A percentile compares a stretch with the other conserved stretches of the same genome.
Evolutionary conservation across 2,113 vertebrate species (phyloP).

Genomic region (Gallinago media): DNA sequence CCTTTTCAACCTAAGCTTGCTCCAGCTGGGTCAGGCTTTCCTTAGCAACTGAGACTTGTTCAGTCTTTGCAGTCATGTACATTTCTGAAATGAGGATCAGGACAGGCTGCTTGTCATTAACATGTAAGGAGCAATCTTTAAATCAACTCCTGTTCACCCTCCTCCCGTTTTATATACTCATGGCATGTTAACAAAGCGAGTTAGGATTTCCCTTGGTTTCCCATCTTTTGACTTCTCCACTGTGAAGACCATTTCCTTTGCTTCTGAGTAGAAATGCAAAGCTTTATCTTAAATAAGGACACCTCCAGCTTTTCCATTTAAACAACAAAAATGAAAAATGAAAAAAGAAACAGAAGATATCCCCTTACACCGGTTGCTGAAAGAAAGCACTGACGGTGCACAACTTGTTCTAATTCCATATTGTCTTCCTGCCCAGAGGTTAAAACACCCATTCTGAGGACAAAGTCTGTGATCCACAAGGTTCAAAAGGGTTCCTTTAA

Average conservation of each 20-base stretch:
- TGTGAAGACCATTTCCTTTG: background rate
- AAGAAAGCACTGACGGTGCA: background rate
- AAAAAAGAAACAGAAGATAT: background rate
- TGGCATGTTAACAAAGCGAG: background rate
- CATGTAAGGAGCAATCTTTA: background rate
- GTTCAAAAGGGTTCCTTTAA: background rate
- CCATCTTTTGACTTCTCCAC: background rate
- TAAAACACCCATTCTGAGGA: background rate
- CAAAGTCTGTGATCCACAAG: background rate
- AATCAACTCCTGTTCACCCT: background rate
- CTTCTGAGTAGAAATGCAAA: background rate
- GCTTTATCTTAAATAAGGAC: background rate
- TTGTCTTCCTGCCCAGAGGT: background rate
- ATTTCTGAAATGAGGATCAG: background rate
- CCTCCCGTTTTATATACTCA: background rate
- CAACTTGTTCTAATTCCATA: background rate
- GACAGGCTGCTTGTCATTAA: background rate
- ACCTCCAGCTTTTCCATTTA: background rate
- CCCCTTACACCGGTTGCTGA: background rate
- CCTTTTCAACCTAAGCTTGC: background rate
- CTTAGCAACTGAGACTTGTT: background rate
- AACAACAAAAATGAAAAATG: background rate
- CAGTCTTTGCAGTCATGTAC: background rate
- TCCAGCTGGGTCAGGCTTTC: slow-evolving; percentile 1
- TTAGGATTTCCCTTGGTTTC: background rate